Conservation (phyloP, 2,113 vertebrate species). For the Dendrocopos noguchii region DNA sequence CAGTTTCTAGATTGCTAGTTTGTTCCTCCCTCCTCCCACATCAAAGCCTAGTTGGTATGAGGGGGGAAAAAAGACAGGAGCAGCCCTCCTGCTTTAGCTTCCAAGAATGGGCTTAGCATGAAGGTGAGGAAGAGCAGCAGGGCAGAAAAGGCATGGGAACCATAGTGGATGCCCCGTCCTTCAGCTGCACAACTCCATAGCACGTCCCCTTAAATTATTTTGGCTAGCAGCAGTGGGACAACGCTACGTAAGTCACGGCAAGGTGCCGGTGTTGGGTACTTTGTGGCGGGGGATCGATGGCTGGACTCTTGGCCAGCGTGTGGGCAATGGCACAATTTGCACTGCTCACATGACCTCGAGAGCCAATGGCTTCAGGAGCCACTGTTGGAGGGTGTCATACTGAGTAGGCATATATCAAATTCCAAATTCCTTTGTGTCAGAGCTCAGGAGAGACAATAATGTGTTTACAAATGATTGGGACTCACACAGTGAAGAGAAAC, state of each 20-base stretch:
- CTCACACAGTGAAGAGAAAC: constrained; percentile 16
- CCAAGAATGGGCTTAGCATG: not conserved
- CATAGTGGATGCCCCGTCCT: not conserved
- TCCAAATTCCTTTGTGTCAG: constrained; percentile 68
- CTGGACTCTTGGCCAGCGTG: constrained; percentile 30
- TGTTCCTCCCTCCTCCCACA: not conserved
- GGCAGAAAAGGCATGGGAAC: not conserved
- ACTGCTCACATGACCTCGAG: constrained; percentile 4
- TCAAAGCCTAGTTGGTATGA: not conserved
- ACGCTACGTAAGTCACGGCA: not conserved
- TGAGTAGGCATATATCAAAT: constrained; percentile 34
- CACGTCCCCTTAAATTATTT: not conserved
- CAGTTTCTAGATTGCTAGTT: not conserved
- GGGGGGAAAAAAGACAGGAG: not conserved
- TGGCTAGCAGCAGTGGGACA: not conserved
- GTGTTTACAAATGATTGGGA: constrained; percentile 63
- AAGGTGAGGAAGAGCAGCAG: not conserved
- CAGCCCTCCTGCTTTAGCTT: not conserved
- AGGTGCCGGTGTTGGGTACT: not conserved
- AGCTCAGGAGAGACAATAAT: constrained; percentile 56
- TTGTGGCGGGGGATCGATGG: not conserved
- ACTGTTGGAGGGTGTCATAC: not conserved
- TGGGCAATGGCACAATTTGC: constrained; percentile 8
- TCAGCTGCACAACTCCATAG: not conserved
- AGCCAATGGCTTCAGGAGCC: constrained; percentile 35